These are phyloP conservation scores for Willisornis vidua DNA, from an alignment of 2,113 vertebrate genomes.

Conservation along the genomic window DNA sequence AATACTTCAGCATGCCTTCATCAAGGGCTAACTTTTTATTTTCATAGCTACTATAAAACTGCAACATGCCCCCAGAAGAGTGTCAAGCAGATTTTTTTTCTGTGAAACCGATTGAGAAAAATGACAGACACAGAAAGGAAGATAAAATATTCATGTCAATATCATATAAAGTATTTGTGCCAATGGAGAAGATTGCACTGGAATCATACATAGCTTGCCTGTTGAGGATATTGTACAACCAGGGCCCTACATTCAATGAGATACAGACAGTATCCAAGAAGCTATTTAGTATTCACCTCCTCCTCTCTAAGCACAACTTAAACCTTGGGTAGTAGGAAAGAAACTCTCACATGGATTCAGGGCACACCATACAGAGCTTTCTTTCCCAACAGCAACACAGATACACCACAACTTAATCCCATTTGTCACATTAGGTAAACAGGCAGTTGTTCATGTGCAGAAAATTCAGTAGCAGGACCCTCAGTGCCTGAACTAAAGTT, in stretches of 20 bases:
- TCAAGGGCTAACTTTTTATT: background rate
- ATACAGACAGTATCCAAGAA: background rate
- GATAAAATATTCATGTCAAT: background rate
- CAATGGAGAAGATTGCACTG: background rate
- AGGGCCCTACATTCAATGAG: background rate
- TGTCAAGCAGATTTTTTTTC: background rate
- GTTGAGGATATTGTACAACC: background rate
- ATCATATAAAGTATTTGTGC: background rate
- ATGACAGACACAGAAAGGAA: background rate
- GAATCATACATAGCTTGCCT: background rate
- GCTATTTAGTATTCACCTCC: background rate
- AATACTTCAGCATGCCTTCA: background rate
- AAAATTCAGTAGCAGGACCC: background rate
- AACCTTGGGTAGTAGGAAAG: background rate
- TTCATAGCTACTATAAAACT: background rate
- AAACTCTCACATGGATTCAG: background rate
- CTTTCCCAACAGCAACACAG: background rate
- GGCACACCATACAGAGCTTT: background rate
- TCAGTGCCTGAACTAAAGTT: background rate
- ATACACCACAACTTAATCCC: background rate
- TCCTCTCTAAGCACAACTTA: background rate
- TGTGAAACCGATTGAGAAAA: background rate
- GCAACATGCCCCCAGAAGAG: background rate
- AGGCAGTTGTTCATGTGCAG: background rate
- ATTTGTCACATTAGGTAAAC: background rate